Base-by-base conservation (phyloP, 2,888 invertebrate genomes). In the Drosophila paranaensis region DNA sequence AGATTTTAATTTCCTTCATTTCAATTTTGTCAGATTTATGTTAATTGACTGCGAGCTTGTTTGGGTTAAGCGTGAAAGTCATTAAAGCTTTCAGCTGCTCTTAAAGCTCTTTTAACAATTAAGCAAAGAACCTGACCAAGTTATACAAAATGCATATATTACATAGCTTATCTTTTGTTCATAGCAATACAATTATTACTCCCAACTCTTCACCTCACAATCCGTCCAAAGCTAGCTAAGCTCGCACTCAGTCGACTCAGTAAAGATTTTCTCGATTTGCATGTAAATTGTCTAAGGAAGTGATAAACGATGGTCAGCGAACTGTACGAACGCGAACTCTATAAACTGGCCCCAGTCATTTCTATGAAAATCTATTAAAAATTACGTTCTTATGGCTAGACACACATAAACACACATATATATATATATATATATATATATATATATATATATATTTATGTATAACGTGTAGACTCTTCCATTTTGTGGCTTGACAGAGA, bases 231-330 rank as follows among this genome's bases (percentile, higher is more conserved):
- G 11, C 10, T 20, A 20, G 9, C 9, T 9, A 40, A 40, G 25
- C 25, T 14, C 63, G 60, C 63, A 69, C 65, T 65, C 33, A 42
- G 37, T 20, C 6, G 11, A 6, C 43, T 43, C 16, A 6, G 42
- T 60, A 50, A 50, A 61, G 48, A 61, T 68, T 75, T 68, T 67
- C 73, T 25, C 37, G 25, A 90, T 88, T 90, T 88, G 90, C 88
- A 88, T 90, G 88, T 73, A 86, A 90, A 87, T 90, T 88, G 81
- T 83, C 83, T 74, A 67, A 87, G 87, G 87, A 87, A 87, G 89
- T 86, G 89, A 90, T 82, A 60, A 90, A 88, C 82, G 88, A 72
- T 71, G 74, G 79, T 56, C 77, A 71, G 64, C 73, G 77, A 58
- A 69, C 77, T 53, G 60, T 37, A 60, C 50, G 54, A 63, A 50